Evolutionary conservation across 2,113 vertebrate species (phyloP), one percentile per base, ranked within the genome.

Genomic region (Oxyruncus cristatus): DNA sequence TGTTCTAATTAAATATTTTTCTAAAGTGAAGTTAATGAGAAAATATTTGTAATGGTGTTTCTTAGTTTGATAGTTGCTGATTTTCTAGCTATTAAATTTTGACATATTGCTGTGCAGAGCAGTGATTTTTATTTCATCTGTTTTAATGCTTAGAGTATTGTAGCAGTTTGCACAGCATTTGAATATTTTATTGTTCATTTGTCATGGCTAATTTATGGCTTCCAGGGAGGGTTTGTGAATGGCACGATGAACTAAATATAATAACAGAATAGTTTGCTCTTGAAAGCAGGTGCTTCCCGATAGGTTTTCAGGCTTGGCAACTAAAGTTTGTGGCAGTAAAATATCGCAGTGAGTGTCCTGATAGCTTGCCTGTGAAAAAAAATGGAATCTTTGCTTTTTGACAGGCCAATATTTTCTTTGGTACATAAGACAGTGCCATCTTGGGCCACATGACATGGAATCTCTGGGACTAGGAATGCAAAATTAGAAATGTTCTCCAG

Each of bases 121-220:
- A 61, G 59, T 91, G 74, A 53, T 92, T 96, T 96, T 93, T 76
- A 47, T 87, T 89, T 95, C 5, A 5, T 46, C 58, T 42, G 23
- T 91, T 91, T 88, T 61, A 94, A 88, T 77, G 59, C 77, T 81
- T 70, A 73, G 88, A 39, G 63, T 87, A 90, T 85, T 72, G 55
- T 37, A 91, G 19, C 56, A 41, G n/a, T 93, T 94, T 97, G 41
- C 52, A 74, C 78, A 85, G 35, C 65, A 71, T 61, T 58, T 95
- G n/a, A 78, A 68, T 85, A 88, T 84, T 96, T 96, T 79, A 32
- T 65, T 82, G 77, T 72, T 86, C 80, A 86, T 97, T 96, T 96
- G 92, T 94, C 80, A 87, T 66, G 33, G 85, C 85, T 96, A 97
- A 96, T 96, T 96, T 44, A 18, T 83, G 39, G 22, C 83, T 97